Percentiles rank a stretch among this genome's conserved stretches.
Evolutionary conservation across 2,113 vertebrate species (phyloP).

Genomic region (Hippocampus barbouri): DNA sequence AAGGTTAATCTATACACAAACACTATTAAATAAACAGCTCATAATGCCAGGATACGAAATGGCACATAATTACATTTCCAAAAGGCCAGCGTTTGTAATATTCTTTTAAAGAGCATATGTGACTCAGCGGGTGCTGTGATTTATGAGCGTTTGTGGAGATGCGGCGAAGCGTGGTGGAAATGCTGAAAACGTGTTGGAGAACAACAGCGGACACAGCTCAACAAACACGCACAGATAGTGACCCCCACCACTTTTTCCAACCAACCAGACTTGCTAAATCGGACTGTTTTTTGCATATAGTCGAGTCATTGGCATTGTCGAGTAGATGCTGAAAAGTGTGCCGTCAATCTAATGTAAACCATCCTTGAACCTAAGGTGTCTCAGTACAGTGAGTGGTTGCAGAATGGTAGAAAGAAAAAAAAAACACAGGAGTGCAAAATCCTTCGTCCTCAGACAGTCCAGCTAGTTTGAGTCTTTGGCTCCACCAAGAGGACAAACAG

Average conservation of each 20-base stretch:
- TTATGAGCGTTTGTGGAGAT: constrained; percentile 59
- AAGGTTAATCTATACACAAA: constrained; percentile 72
- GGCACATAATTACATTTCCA: constrained; percentile 64
- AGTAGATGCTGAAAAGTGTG: constrained; percentile 8
- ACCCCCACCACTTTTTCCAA: neutral
- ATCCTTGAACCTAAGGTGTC: neutral
- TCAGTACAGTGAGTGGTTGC: neutral
- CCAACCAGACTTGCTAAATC: neutral
- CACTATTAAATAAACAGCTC: constrained; percentile 60
- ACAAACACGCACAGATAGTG: constrained; percentile 13
- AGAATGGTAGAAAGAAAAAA: neutral
- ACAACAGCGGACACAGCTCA: constrained; percentile 11
- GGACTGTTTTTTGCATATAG: neutral
- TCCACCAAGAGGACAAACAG: constrained; percentile 52
- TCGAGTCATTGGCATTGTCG: neutral
- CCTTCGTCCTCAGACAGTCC: neutral
- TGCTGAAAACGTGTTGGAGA: constrained; percentile 25
- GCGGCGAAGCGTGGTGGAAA: constrained; percentile 46
- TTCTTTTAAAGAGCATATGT: constrained; percentile 69
- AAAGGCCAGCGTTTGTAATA: constrained; percentile 71
- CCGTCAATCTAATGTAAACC: constrained; percentile 5
- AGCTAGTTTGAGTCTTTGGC: constrained; percentile 41
- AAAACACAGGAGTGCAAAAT: neutral
- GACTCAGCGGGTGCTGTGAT: constrained; percentile 58
- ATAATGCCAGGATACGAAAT: constrained; percentile 40